Conservation (phyloP, 2,797 vertebrate species). For the Chaunax sp. region DNA sequence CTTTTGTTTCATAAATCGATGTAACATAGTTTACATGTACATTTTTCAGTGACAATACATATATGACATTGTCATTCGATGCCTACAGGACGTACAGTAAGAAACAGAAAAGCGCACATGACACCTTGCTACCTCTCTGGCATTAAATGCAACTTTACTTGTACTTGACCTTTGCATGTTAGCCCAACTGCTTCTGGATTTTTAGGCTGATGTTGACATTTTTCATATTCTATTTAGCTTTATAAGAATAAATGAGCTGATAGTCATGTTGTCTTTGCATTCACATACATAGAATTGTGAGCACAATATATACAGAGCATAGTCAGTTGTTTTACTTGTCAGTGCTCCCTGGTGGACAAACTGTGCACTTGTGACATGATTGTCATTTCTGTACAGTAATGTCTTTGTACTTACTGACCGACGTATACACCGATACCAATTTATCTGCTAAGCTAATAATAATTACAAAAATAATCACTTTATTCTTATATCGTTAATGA, state of each 20-base stretch:
- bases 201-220: too few species aligned
- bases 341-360: conserved; percentile 12
- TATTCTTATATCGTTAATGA: background rate
- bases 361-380: background rate
- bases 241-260: too few species aligned
- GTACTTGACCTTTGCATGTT: background rate
- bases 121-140: background rate
- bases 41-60: conserved; percentile 35
- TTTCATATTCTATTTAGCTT: too few species aligned
- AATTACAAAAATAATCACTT: too few species aligned
- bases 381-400: background rate
- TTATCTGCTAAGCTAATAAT: background rate
- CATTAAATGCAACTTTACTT: too few species aligned
- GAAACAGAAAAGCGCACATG: too few species aligned
- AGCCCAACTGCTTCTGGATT: too few species aligned
- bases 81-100: conserved; percentile 11
- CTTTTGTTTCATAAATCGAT: background rate
- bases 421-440: background rate
- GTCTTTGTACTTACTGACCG: background rate
- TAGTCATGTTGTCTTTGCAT: too few species aligned
- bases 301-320: background rate
- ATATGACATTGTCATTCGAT: conserved; percentile 10
- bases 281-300: background rate
- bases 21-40: background rate
- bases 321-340: too few species aligned